These are phyloP conservation scores for Thysanoteuthis rhombus DNA, from an alignment of 2,888 invertebrate species.

Conservation along the genomic window DNA sequence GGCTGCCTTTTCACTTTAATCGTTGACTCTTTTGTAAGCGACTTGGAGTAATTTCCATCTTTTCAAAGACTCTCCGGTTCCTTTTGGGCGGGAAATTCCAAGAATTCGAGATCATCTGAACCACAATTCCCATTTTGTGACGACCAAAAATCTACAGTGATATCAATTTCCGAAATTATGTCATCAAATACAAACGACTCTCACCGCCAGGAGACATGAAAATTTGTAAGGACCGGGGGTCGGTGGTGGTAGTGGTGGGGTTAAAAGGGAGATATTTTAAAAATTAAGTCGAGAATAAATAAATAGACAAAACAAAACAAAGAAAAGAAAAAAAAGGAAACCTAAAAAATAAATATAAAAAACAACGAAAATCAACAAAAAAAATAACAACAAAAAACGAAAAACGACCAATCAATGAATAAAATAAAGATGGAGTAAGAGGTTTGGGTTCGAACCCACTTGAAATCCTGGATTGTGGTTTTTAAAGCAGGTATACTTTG, in stretches of 20 bases:
- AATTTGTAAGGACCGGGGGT: background rate
- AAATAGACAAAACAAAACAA: too few species aligned
- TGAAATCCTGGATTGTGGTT: too few species aligned
- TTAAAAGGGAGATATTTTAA: background rate
- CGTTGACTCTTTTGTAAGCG: background rate
- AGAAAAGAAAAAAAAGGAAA: too few species aligned
- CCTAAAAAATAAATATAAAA: too few species aligned
- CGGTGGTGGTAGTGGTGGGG: background rate
- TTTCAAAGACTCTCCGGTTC: background rate
- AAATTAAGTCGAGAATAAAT: too few species aligned
- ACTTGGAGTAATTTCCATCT: background rate
- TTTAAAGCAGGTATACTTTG: too few species aligned
- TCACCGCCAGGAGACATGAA: background rate
- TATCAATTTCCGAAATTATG: conserved; percentile 12
- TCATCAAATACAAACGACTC: background rate
- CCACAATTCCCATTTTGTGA: background rate
- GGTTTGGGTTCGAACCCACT: too few species aligned
- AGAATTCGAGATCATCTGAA: background rate
- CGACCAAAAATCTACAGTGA: background rate
- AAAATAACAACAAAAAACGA: too few species aligned
- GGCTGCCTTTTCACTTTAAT: background rate
- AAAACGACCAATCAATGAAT: too few species aligned
- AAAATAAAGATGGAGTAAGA: too few species aligned
- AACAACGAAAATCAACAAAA: too few species aligned
- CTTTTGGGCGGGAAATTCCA: background rate